Evolutionary conservation across 2,888 invertebrate genomes (phyloP), one percentile per base, ranked within the genome.

Genomic region (Paralinhomoeus sp.): DNA sequence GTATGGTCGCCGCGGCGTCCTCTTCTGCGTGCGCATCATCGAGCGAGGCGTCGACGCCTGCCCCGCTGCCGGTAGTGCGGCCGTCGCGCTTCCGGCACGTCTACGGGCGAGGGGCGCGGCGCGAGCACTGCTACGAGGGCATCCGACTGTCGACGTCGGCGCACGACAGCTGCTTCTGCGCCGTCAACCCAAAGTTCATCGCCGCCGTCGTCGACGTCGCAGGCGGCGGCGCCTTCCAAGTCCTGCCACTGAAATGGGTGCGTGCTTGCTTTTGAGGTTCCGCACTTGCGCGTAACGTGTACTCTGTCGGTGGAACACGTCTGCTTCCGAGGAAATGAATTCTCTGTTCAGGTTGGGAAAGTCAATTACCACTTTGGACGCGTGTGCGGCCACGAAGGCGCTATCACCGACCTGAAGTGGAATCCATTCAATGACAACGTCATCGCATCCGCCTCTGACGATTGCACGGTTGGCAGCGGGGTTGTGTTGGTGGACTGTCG

Each of bases 381-480:
- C 47, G 87, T 93, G 36, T 85, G 85, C 42, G 91, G 91, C 36
- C 93, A 93, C 71, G 82, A 84, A 63, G 91, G 89, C 27, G 84
- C 87, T 1, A 85, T 93, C 33, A 68, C 89, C 50, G 91, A 93
- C 68, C 82, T 93, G 56, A 80, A 89, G 40, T 93, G 89, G 87
- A 89, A 85, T 66, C 91, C 91, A 1, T 91, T 91, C 68, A 85
- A 91, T 63, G 91, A 93, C 69, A 84, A 89, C 65, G 80, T 91
- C 50, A 89, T 93, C 57, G 93, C 93, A 41, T 85, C 87, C 43
- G 84, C 84, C 43, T 89, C 89, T 0, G 91, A 91, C 64, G 93
- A 93, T 67, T 83, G 84, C 62, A 83, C 87, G 13, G 87, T 65
- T 48, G 55, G 59, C 54, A 9, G 9, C 31, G 15, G 15, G 15